Evolutionary conservation across 2,113 vertebrate species (phyloP).

Genomic region (Tiliqua scincoides): DNA sequence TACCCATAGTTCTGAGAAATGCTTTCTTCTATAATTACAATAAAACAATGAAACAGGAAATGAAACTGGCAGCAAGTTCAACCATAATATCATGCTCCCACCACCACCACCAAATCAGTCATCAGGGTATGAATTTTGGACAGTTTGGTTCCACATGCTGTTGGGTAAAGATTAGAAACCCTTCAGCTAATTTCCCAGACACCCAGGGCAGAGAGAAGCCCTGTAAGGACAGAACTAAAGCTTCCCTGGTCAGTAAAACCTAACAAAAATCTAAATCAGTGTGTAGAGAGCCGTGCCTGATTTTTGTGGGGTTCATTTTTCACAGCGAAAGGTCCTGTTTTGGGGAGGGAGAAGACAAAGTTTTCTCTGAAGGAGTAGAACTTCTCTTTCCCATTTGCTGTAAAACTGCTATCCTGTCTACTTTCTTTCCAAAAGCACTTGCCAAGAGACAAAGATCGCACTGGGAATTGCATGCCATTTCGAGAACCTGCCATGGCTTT

Average conservation of each 20-base stretch:
- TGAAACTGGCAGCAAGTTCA: slow-evolving; percentile 48
- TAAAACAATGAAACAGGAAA: slow-evolving; percentile 69
- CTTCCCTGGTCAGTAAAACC: not conserved
- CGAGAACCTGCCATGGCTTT: no score
- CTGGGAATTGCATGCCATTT: not conserved
- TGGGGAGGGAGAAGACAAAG: not conserved
- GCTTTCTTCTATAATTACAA: slow-evolving; percentile 66
- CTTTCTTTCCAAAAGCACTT: not conserved
- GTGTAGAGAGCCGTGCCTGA: not conserved
- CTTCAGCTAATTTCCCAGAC: not conserved
- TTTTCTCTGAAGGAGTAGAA: not conserved
- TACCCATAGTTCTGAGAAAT: slow-evolving; percentile 60
- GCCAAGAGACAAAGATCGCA: not conserved
- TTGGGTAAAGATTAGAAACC: slow-evolving; percentile 1
- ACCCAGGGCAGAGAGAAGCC: not conserved
- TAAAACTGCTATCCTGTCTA: not conserved
- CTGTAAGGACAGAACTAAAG: not conserved
- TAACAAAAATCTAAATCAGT: not conserved
- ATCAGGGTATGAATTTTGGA: slow-evolving; percentile 8
- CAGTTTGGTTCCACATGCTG: not conserved
- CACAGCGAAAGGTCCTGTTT: not conserved
- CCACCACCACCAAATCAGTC: not conserved
- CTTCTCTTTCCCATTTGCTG: not conserved
- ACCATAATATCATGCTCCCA: slow-evolving; percentile 32
- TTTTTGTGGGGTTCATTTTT: not conserved